phyloP scores from a whole-genome alignment of 2,113 vertebrate species.

The Crotalus tigris region DNA sequence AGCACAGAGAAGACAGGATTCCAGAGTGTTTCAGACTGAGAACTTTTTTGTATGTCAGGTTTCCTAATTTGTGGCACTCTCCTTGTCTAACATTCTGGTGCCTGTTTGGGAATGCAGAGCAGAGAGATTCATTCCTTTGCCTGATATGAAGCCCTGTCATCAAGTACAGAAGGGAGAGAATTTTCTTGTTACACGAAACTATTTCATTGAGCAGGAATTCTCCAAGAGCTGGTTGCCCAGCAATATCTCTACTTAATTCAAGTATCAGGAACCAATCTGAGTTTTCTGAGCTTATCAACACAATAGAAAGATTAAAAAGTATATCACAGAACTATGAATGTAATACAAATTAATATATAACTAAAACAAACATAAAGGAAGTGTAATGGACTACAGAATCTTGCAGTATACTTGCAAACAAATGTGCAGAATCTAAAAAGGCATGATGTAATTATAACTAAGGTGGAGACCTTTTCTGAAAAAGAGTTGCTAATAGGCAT shows the following conservation, averaged over 20 bases:
- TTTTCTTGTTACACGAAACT: background rate
- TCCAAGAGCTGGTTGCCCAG: background rate
- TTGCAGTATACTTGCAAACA: background rate
- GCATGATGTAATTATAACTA: background rate
- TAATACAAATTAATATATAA: background rate
- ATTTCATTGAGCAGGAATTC: background rate
- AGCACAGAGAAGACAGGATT: background rate
- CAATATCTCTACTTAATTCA: background rate
- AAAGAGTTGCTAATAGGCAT: background rate
- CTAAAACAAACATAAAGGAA: background rate
- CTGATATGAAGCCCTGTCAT: background rate
- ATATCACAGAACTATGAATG: background rate
- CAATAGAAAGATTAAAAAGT: background rate
- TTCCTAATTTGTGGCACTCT: background rate
- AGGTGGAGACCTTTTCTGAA: background rate
- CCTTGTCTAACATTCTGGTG: background rate
- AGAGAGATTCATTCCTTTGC: background rate
- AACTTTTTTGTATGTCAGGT: background rate
- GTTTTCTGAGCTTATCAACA: too few species aligned
- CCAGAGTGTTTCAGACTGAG: background rate
- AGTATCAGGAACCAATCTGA: background rate
- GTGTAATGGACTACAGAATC: background rate
- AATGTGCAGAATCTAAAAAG: background rate
- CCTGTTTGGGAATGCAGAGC: background rate
- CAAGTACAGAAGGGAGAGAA: background rate